A percentile compares a stretch with the other conserved stretches of the same genome.
Evolutionary conservation across 2,888 invertebrate species (phyloP).

Genomic region (Crematogaster levior): DNA sequence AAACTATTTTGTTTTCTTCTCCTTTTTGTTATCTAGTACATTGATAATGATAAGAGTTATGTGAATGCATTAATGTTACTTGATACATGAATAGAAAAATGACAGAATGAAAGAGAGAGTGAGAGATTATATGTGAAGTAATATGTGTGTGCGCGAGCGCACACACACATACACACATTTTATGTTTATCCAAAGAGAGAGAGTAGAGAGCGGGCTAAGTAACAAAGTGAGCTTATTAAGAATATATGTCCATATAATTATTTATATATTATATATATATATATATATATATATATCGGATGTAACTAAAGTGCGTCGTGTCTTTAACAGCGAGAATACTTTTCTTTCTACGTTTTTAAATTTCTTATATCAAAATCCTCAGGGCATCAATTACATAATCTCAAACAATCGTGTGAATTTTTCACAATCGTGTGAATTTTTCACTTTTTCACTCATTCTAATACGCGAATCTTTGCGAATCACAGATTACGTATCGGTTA

Average conservation of each 20-base stretch:
- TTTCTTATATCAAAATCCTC: neutral
- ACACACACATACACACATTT: slow-evolving; percentile 75
- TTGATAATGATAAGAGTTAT: slow-evolving; percentile 77
- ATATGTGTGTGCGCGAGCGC: slow-evolving; percentile 68
- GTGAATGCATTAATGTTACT: slow-evolving; percentile 81
- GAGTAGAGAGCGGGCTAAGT: slow-evolving; percentile 72
- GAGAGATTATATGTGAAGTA: slow-evolving; percentile 69
- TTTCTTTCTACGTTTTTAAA: neutral
- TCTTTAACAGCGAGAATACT: neutral
- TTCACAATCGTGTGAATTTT: too few relatives aligned
- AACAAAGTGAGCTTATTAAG: slow-evolving; percentile 78
- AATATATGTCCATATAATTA: slow-evolving; percentile 70
- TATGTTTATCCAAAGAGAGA: slow-evolving; percentile 84
- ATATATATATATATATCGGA: slow-evolving; percentile 20
- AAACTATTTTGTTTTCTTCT: slow-evolving; percentile 77
- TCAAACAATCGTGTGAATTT: neutral
- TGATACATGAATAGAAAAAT: slow-evolving; percentile 74
- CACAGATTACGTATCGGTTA: neutral
- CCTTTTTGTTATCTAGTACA: slow-evolving; percentile 57
- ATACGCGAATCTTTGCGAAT: neutral
- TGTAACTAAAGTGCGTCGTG: slow-evolving; percentile 36
- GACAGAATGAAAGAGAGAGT: slow-evolving; percentile 70
- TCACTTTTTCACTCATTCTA: neutral
- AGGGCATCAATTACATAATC: neutral
- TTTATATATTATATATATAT: slow-evolving; percentile 21